A percentile compares a stretch with the other conserved stretches of the same genome.
Evolutionary conservation across 1,140 invertebrate species (phyloP).

Genomic region (Nasonia vitripennis): DNA sequence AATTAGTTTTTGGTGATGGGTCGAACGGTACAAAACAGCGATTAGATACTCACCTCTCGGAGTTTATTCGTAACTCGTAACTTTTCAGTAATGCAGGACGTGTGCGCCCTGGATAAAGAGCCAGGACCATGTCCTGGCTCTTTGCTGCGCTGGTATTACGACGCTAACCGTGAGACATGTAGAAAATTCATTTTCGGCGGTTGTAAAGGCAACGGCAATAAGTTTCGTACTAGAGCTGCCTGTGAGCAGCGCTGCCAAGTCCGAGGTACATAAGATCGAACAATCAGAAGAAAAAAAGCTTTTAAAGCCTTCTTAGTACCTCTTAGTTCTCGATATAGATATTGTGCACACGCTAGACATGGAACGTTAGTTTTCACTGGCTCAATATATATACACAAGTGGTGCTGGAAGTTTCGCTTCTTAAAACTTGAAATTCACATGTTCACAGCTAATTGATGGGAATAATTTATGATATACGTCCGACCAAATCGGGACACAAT

Average conservation of each 20-base stretch:
- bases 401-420: conserved; percentile 25
- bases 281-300: conserved; percentile 31
- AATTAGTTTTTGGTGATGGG: not conserved
- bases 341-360: not conserved
- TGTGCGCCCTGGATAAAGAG: conserved; percentile 77
- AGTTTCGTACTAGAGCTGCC: conserved; percentile 77
- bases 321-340: conserved; percentile 34
- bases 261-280: conserved; percentile 61
- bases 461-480: not conserved
- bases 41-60: no score
- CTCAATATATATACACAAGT: not conserved
- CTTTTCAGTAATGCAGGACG: conserved; percentile 72
- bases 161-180: conserved; percentile 75
- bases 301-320: conserved; percentile 5
- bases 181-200: conserved; percentile 79
- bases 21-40: not conserved
- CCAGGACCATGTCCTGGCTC: conserved; percentile 77
- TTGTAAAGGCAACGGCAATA: conserved; percentile 82
- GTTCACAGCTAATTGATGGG: not conserved
- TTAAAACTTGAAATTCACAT: not conserved
- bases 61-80: conserved; percentile 33
- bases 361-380: conserved; percentile 24
- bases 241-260: conserved; percentile 77
- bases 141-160: conserved; percentile 79
- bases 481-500: no score